Percentiles rank a stretch among this genome's conserved stretches.
These are phyloP conservation scores for Dione vanillae DNA, from an alignment of 2,888 invertebrate species.

Conservation along the genomic window DNA sequence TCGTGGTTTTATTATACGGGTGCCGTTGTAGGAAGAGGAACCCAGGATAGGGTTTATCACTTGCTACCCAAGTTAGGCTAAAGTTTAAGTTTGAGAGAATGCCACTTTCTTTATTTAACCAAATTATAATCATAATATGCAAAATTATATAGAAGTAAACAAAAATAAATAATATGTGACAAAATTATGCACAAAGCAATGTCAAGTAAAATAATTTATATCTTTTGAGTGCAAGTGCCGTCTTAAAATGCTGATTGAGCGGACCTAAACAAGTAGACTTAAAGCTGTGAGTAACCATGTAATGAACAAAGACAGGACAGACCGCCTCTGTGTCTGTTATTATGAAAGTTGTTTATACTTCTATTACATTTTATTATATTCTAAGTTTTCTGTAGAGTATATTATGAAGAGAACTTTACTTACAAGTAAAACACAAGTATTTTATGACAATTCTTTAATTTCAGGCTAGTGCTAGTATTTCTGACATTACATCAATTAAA, in stretches of 20 bases:
- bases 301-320: slow-evolving; percentile 21
- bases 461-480: too few species aligned
- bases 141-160: neutral
- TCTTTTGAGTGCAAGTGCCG: slow-evolving; percentile 9
- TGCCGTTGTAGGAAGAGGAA: too few species aligned
- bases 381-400: neutral
- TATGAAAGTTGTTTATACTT: neutral
- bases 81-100: too few species aligned
- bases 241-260: slow-evolving; percentile 30
- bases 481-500: too few species aligned
- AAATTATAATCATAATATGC: neutral
- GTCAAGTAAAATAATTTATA: slow-evolving; percentile 29
- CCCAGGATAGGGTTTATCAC: too few species aligned
- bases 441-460: too few species aligned
- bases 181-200: slow-evolving; percentile 30
- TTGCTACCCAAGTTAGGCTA: too few species aligned
- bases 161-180: neutral
- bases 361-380: neutral
- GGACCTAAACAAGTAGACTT: slow-evolving; percentile 26
- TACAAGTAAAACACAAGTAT: too few species aligned
- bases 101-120: too few species aligned
- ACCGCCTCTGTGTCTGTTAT: neutral
- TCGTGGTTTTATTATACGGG: too few species aligned
- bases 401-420: neutral
- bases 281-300: slow-evolving; percentile 23